Conservation (phyloP, 2,888 invertebrate species). For the Yponomeuta evonymella region DNA sequence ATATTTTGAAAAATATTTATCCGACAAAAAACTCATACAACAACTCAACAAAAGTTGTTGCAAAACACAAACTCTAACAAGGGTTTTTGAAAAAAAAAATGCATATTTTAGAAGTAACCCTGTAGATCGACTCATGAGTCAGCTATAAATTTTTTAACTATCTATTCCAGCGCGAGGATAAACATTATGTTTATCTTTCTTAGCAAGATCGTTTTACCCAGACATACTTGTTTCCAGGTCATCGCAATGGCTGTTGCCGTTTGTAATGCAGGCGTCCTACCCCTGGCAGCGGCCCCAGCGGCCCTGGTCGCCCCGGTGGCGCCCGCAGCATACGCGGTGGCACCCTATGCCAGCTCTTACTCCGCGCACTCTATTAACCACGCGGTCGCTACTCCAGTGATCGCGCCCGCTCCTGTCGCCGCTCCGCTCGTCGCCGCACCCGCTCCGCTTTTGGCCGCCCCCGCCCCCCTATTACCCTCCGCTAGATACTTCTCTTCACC, state of each 20-base stretch:
- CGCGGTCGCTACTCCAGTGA: constrained; percentile 81
- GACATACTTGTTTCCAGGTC: constrained; percentile 43
- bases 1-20: too few relatives aligned
- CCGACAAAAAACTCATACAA: too few relatives aligned
- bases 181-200: neutral
- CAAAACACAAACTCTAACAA: too few relatives aligned
- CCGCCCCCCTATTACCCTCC: constrained; percentile 21
- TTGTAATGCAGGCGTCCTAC: constrained; percentile 49
- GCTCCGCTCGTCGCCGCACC: constrained; percentile 25
- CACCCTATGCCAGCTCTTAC: constrained; percentile 85
- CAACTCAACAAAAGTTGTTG: too few relatives aligned
- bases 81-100: too few relatives aligned
- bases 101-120: too few relatives aligned
- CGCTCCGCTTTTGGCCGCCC: constrained; percentile 30
- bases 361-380: constrained; percentile 86
- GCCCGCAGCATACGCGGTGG: constrained; percentile 76
- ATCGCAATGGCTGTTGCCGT: constrained; percentile 52
- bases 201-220: neutral
- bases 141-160: too few relatives aligned
- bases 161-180: neutral
- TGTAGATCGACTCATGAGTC: too few relatives aligned
- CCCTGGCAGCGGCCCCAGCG: constrained; percentile 52
- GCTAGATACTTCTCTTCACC: constrained; percentile 51
- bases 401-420: constrained; percentile 51
- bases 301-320: constrained; percentile 78